phyloP scores from a whole-genome alignment of 1,140 invertebrate genomes.

The Drosophila willistoni region DNA sequence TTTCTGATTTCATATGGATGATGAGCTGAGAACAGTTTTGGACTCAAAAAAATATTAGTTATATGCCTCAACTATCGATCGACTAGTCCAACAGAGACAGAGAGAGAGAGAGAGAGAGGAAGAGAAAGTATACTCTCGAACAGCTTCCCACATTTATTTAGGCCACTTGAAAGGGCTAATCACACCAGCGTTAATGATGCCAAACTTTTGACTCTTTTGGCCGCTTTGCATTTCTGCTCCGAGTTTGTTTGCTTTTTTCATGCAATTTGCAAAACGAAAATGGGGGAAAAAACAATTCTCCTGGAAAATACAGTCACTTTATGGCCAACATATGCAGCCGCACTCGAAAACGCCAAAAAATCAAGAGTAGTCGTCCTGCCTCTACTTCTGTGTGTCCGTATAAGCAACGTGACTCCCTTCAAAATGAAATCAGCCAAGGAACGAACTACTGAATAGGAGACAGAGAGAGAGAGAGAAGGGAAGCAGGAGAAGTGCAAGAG shows the following conservation, averaged over 20 bases:
- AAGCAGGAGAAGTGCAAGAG: background rate
- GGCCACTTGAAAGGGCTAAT: no score
- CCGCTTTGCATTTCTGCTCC: background rate
- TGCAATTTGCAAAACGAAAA: conserved; percentile 18
- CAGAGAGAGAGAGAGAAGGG: background rate
- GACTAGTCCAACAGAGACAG: no score
- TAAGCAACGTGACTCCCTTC: conserved; percentile 45
- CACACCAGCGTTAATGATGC: no score
- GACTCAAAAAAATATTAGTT: no score
- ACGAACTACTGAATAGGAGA: conserved; percentile 34
- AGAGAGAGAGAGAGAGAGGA: no score
- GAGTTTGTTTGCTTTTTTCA: conserved; percentile 4
- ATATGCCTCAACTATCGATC: no score
- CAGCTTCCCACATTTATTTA: no score
- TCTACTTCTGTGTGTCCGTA: background rate
- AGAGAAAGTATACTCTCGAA: no score
- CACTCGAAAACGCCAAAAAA: background rate
- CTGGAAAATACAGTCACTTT: conserved; percentile 66
- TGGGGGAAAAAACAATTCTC: conserved; percentile 39
- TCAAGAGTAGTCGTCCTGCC: background rate
- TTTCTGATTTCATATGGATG: no score
- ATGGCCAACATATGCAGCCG: conserved; percentile 53
- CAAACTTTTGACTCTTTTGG: no score
- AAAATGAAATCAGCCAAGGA: conserved; percentile 52
- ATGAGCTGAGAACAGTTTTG: no score